Evolutionary conservation across 2,888 invertebrate genomes (phyloP).

Genomic region (Tenodera sinensis): DNA sequence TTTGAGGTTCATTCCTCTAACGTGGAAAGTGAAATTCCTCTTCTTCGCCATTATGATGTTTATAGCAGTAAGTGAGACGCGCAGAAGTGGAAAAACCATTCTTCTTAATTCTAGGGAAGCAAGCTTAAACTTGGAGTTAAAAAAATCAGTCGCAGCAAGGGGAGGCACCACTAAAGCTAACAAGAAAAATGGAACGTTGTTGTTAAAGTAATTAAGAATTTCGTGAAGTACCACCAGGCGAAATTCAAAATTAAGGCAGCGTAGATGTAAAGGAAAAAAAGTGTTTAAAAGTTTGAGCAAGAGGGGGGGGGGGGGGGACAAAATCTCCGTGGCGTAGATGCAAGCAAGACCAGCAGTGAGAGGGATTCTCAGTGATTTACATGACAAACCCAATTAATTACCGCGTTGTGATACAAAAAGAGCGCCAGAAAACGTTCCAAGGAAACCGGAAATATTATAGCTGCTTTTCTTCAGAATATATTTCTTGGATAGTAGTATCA

Average conservation of each 20-base stretch:
- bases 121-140: background rate
- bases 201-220: background rate
- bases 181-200: background rate
- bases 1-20: background rate
- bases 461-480: background rate
- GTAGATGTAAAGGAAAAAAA: background rate
- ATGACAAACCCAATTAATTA: background rate
- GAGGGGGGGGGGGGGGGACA: background rate
- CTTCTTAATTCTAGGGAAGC: background rate
- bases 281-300: background rate
- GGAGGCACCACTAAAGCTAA: background rate
- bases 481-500: too few relatives aligned
- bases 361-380: background rate
- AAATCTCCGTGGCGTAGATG: background rate
- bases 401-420: background rate
- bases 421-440: background rate
- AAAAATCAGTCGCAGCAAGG: background rate
- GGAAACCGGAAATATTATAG: background rate
- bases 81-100: background rate
- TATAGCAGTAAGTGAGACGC: background rate
- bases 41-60: background rate
- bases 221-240: background rate
- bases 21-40: too few relatives aligned
- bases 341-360: background rate
- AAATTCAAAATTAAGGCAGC: background rate